Percentiles rank a stretch among this genome's conserved stretches.
phyloP scores from a whole-genome alignment of 2,113 vertebrate species.

The Mus musculus region DNA sequence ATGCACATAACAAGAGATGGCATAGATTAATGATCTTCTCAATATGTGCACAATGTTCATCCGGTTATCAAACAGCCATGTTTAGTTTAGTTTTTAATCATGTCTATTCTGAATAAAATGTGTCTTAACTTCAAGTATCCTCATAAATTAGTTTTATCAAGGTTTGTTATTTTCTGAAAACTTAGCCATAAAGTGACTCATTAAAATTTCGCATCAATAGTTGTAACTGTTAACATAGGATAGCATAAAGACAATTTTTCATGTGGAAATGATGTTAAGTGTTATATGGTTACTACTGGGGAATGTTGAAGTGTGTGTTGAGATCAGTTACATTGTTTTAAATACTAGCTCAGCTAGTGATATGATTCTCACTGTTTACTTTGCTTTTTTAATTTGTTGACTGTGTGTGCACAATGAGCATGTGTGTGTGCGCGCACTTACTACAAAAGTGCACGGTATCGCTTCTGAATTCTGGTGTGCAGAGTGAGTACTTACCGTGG shows the following conservation, averaged over 20 bases:
- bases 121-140: not conserved
- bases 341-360: not conserved
- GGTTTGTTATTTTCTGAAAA: constrained; percentile 28
- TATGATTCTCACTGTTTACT: not conserved
- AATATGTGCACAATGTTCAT: not conserved
- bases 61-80: not conserved
- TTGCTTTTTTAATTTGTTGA: not conserved
- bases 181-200: not conserved
- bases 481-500: not conserved
- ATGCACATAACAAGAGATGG: not conserved
- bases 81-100: not conserved
- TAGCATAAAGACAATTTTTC: not conserved
- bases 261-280: not conserved
- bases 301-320: not conserved
- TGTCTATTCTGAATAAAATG: constrained; percentile 5
- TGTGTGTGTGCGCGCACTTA: not conserved
- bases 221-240: not conserved
- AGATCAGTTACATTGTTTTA: not conserved
- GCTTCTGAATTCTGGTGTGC: not conserved
- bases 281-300: not conserved
- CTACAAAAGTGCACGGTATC: too few relatives aligned
- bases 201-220: not conserved
- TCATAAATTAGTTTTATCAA: constrained; percentile 61
- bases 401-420: not conserved
- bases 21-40: not conserved